A percentile compares a stretch with the other conserved stretches of the same genome.
These are phyloP conservation scores for Ptiloglossa arizonensis DNA, from an alignment of 1,140 invertebrate genomes.

Conservation along the genomic window DNA sequence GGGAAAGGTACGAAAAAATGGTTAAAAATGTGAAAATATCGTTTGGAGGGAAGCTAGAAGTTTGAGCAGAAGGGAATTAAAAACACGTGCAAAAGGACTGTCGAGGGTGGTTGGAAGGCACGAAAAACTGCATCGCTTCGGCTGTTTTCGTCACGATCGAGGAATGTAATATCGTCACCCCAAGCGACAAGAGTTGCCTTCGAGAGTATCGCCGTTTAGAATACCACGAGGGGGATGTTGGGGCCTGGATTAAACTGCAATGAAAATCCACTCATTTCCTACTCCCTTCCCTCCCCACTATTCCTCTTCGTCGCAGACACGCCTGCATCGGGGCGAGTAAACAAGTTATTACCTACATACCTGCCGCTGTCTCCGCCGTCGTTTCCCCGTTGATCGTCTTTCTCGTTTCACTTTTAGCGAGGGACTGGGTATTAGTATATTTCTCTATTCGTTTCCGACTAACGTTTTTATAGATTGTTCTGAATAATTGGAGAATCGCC, in stretches of 20 bases:
- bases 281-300: slow-evolving; percentile 28
- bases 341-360: slow-evolving; percentile 65
- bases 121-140: slow-evolving; percentile 37
- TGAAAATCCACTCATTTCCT: slow-evolving; percentile 75
- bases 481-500: no score
- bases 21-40: background rate
- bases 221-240: slow-evolving; percentile 57
- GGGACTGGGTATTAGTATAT: background rate
- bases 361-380: slow-evolving; percentile 7
- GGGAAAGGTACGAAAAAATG: no score
- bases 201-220: slow-evolving; percentile 75
- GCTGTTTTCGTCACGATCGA: slow-evolving; percentile 79
- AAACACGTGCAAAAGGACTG: slow-evolving; percentile 9
- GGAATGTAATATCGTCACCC: slow-evolving; percentile 81
- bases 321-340: slow-evolving; percentile 56
- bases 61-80: slow-evolving; percentile 36
- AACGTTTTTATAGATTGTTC: no score
- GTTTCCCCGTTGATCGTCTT: slow-evolving; percentile 20
- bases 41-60: background rate
- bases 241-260: slow-evolving; percentile 75
- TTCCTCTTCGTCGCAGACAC: slow-evolving; percentile 28
- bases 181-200: slow-evolving; percentile 80
- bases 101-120: slow-evolving; percentile 35
- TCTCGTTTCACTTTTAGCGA: slow-evolving; percentile 3
- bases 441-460: no score